Base-by-base conservation (phyloP, 2,113 vertebrate genomes). In the Menura novaehollandiae region DNA sequence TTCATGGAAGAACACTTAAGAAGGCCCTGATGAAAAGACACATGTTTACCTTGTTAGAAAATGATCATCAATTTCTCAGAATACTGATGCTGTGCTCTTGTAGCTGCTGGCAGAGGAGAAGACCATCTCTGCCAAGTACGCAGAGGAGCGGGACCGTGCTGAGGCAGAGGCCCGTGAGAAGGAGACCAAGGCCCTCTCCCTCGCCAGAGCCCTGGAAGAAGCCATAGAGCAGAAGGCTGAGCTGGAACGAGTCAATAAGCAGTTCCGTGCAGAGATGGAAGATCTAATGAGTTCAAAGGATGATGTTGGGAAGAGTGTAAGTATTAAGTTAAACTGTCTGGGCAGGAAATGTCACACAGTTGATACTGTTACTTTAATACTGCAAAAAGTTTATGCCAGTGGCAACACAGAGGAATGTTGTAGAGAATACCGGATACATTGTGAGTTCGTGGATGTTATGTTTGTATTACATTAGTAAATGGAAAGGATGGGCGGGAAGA, bases 261-360 rank as follows among this genome's bases (percentile, higher is more conserved):
- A 99, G 94, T 98, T 99, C 82, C 98, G 99, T 1, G 91, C 98
- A 0, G 99, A 99, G 96, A 99, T 99, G 99, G 99, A 99, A 87
- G 99, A 99, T 93, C 98, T 99, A 79, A 98, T 99, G 85, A 99
- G 99, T 88, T 99, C 99, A 5, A 99, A 99, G 98, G 99, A 99
- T 2, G 99, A 99, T 9, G 99, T 99, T 37, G 99, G 99, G 95
- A 99, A 99, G 97, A 99, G 97, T 1, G 99, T 99, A 98, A 98
- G 99, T 97, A 26, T 28, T 5, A 4, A 22, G 16, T 64, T 15
- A 3, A 56, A 49, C 1, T 10, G 17, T 30, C 22, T 21, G 10
- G 10, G 33, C 71, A 60, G 41, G 51, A 92, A 53, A 21, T 17
- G 30, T 39, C 59, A 35, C 43, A 6, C 19, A 23, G 17, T 8